Evolutionary conservation across 1,140 invertebrate species (phyloP).

Genomic region (Steinernema feltiae): DNA sequence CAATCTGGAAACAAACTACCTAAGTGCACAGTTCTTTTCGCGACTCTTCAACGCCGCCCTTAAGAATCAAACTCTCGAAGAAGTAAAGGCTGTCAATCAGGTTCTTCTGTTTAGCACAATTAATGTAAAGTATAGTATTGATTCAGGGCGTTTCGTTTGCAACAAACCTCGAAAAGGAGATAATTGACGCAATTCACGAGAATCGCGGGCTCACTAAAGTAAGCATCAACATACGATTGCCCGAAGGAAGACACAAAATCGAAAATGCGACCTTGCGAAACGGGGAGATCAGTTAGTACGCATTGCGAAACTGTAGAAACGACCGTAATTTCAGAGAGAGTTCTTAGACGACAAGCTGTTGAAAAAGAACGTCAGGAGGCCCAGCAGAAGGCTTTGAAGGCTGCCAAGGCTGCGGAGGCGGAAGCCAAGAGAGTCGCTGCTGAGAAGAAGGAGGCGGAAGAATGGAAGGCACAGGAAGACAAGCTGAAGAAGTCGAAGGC

Average conservation of each 20-base stretch:
- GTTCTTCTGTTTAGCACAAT: slow-evolving; percentile 31
- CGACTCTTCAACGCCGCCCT: slow-evolving; percentile 51
- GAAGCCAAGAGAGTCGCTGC: slow-evolving; percentile 30
- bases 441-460: slow-evolving; percentile 25
- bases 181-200: slow-evolving; percentile 51
- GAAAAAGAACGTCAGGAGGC: neutral
- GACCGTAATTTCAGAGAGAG: slow-evolving; percentile 32
- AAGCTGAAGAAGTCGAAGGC: neutral
- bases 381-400: neutral
- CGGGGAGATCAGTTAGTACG: slow-evolving; percentile 54
- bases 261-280: slow-evolving; percentile 53
- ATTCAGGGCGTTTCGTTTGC: slow-evolving; percentile 53
- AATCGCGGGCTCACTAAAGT: slow-evolving; percentile 53
- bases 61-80: slow-evolving; percentile 51
- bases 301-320: neutral
- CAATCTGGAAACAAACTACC: slow-evolving; percentile 63
- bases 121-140: neutral
- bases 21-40: slow-evolving; percentile 58
- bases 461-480: neutral
- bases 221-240: slow-evolving; percentile 54
- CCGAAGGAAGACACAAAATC: slow-evolving; percentile 55
- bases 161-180: slow-evolving; percentile 50
- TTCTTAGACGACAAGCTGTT: slow-evolving; percentile 42
- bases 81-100: slow-evolving; percentile 57
- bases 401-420: slow-evolving; percentile 13